Percentiles rank a stretch among this genome's conserved stretches.
phyloP scores from a whole-genome alignment of 1,140 invertebrate species.

The Trichonephila clavipes region DNA sequence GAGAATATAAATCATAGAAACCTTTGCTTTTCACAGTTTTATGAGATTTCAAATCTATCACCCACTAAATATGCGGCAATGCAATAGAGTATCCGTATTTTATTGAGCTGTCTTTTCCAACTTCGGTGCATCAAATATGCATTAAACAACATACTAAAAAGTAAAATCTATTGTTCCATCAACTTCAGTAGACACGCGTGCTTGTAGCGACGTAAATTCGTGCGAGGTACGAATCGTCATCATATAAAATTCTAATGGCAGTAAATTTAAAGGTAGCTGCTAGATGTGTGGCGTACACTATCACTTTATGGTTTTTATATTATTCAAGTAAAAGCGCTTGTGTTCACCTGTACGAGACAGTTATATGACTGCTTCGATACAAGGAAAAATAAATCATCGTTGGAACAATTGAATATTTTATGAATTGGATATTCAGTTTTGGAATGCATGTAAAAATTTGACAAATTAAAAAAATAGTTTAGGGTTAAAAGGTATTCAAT shows the following conservation, averaged over 20 bases:
- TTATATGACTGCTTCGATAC: background rate
- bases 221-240: background rate
- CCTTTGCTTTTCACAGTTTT: background rate
- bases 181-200: background rate
- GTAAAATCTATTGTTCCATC: background rate
- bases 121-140: background rate
- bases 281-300: background rate
- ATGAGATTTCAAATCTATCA: conserved; percentile 7
- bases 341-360: background rate
- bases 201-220: background rate
- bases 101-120: background rate
- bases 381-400: too few species aligned
- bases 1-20: background rate
- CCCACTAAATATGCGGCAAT: background rate
- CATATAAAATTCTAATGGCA: background rate
- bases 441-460: too few species aligned
- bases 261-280: background rate
- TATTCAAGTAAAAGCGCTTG: background rate
- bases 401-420: too few species aligned
- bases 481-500: too few species aligned
- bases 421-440: too few species aligned
- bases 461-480: too few species aligned
- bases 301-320: background rate
- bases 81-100: background rate
- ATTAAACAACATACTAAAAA: background rate